phyloP scores from a whole-genome alignment of 2,888 invertebrate species.

The Polylopha cassiicola region DNA sequence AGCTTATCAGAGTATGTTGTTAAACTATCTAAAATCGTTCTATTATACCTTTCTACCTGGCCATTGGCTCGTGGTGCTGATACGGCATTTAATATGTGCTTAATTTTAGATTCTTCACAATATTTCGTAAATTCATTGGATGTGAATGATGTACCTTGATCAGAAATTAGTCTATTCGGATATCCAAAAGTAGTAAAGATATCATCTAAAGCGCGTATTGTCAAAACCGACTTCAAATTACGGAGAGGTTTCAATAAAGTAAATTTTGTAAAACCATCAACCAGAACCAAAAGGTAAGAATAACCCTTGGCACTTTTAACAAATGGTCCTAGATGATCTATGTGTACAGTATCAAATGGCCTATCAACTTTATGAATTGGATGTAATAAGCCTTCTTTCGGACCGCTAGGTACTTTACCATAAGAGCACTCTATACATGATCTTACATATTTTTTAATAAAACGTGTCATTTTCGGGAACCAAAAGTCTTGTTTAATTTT shows the following conservation, averaged over 20 bases:
- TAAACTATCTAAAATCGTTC: not conserved
- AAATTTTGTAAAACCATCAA: conserved; percentile 22
- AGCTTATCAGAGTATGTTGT: not conserved
- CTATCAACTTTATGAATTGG: conserved; percentile 10
- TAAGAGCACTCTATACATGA: conserved; percentile 16
- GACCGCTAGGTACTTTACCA: conserved; percentile 9
- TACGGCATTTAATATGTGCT: conserved; percentile 14
- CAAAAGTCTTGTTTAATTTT: conserved; percentile 3
- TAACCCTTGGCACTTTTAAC: conserved; percentile 10
- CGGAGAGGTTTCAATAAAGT: conserved; percentile 11
- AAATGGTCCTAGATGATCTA: conserved; percentile 24
- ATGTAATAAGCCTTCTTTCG: conserved; percentile 9
- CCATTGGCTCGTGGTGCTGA: conserved; percentile 6
- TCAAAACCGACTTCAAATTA: conserved; percentile 13
- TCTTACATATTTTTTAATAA: conserved; percentile 17
- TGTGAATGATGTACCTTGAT: conserved; percentile 23
- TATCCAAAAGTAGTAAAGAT: conserved; percentile 16
- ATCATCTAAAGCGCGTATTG: conserved; percentile 13
- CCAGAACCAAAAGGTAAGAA: conserved; percentile 13
- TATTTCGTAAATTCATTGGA: conserved; percentile 21
- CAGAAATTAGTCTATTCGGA: conserved; percentile 18
- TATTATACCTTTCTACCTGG: conserved; percentile 7
- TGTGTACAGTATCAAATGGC: conserved; percentile 17
- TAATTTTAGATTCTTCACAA: conserved; percentile 7
- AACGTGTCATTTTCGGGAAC: conserved; percentile 17